phyloP scores from a whole-genome alignment of 2,888 invertebrate species.

The Pterostichus niger region DNA sequence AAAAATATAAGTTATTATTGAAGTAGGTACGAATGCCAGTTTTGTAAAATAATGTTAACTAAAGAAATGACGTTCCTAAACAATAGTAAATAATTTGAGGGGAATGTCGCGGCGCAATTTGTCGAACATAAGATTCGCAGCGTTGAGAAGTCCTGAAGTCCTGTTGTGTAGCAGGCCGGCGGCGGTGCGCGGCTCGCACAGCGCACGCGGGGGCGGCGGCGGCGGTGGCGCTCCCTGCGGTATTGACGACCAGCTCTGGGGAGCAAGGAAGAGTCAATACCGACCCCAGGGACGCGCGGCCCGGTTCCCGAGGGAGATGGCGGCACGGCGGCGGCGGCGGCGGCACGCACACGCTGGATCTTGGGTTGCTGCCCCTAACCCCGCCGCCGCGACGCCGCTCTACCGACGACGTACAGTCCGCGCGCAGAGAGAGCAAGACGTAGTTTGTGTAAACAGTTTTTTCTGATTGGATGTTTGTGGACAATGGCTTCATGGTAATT shows the following conservation, averaged over 20 bases:
- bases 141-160: slow-evolving; percentile 1
- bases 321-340: slow-evolving; percentile 48
- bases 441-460: slow-evolving; percentile 24
- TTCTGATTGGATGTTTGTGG: slow-evolving; percentile 4
- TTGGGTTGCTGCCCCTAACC: not conserved
- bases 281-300: slow-evolving; percentile 76
- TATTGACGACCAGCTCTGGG: slow-evolving; percentile 79
- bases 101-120: no score
- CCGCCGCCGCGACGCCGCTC: not conserved
- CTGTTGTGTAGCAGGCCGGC: slow-evolving; percentile 70
- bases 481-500: not conserved
- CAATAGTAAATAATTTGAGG: no score
- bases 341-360: slow-evolving; percentile 20
- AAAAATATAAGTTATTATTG: no score
- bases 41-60: no score
- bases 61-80: no score
- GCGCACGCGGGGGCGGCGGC: slow-evolving; percentile 68
- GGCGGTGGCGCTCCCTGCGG: slow-evolving; percentile 77
- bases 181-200: slow-evolving; percentile 73
- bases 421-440: slow-evolving; percentile 6
- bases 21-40: no score
- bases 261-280: slow-evolving; percentile 80
- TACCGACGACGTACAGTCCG: slow-evolving; percentile 15
- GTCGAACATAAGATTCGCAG: not conserved
- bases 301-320: slow-evolving; percentile 76